Evolutionary conservation across 1,140 invertebrate species (phyloP), one percentile per base, ranked within the genome.

Genomic region (Pogonomyrmex californicus): DNA sequence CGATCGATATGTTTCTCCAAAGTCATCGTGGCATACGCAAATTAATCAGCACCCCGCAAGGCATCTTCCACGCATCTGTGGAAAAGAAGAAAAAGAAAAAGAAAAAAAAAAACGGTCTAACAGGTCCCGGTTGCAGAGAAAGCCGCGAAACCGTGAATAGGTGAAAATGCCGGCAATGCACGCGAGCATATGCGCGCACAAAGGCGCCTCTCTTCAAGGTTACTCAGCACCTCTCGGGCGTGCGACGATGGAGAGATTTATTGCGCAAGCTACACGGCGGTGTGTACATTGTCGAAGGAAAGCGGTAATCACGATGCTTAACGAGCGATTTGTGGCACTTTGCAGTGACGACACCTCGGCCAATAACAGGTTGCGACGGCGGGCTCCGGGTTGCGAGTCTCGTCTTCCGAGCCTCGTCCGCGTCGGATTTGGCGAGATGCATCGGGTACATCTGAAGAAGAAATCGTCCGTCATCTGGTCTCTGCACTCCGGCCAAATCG

Each of bases 281-380:
- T 56, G 49, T 87, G 70, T 86, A 87, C 65, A 89, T 90, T 88
- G 82, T 86, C 82, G 81, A 79, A 90, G 89, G 88, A 90, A 90
- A 90, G 81, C 82, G 38, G 86, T 90, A 90, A 90, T 90, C 88
- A 90, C 47, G 86, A 66, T 85, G 86, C 86, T 89, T 90, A 90
- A 90, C 89, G 88, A 90, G 89, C 89, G 88, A 90, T 90, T 90
- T 90, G 89, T 88, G 87, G 86, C 86, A 76, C 76, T 88, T 79
- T 62, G 23, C 77, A 86, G 38, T 82, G 77, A 58, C 86, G 86
- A 82, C 70, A 75, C 49, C 62, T 51, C 73, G 33, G 23, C 63
- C 70, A 65, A 54, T 77, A 86, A 86, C 88, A 86, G 76, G 60
- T 88, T 79, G 76, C 71, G 83, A 54, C 58, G n/a, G n/a, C n/a